These are phyloP conservation scores for Conopomorpha cramerella DNA, from an alignment of 1,140 invertebrate species.

Conservation along the genomic window DNA sequence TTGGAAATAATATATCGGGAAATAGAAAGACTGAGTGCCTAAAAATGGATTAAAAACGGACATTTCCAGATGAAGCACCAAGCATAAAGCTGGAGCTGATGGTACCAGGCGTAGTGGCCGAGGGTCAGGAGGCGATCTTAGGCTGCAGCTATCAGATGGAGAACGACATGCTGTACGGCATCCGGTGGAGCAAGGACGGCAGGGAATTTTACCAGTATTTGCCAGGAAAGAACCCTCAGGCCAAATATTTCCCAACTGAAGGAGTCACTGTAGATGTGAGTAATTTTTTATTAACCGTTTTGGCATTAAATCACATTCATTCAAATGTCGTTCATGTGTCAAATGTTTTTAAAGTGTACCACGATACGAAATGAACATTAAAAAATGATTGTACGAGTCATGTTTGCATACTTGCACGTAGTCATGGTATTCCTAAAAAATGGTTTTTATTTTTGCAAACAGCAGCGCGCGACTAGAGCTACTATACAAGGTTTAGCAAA, in stretches of 20 bases:
- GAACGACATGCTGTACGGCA: conserved; percentile 71
- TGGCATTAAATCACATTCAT: conserved; percentile 2
- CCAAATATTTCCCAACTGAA: conserved; percentile 58
- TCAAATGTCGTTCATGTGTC: neutral
- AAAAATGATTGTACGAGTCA: neutral
- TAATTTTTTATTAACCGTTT: conserved; percentile 7
- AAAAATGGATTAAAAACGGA: too few relatives aligned
- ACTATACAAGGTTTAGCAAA: neutral
- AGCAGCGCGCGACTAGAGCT: neutral
- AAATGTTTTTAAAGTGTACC: neutral
- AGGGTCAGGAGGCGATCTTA: conserved; percentile 58
- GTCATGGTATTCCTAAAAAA: neutral
- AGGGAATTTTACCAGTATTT: conserved; percentile 71
- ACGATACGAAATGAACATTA: neutral
- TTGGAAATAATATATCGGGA: too few relatives aligned
- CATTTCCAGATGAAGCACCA: too few relatives aligned
- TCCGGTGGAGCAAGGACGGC: conserved; percentile 81
- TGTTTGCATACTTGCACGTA: too few relatives aligned
- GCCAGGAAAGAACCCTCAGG: conserved; percentile 57
- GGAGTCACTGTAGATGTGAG: conserved; percentile 70
- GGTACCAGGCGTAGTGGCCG: conserved; percentile 62
- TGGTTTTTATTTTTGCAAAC: neutral
- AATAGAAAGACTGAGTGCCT: too few relatives aligned
- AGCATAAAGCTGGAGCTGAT: conserved; percentile 21
- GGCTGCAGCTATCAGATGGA: conserved; percentile 64